Evolutionary conservation across 1,140 invertebrate species (phyloP), one percentile per base, ranked within the genome.

Genomic region (Magallana angulata): DNA sequence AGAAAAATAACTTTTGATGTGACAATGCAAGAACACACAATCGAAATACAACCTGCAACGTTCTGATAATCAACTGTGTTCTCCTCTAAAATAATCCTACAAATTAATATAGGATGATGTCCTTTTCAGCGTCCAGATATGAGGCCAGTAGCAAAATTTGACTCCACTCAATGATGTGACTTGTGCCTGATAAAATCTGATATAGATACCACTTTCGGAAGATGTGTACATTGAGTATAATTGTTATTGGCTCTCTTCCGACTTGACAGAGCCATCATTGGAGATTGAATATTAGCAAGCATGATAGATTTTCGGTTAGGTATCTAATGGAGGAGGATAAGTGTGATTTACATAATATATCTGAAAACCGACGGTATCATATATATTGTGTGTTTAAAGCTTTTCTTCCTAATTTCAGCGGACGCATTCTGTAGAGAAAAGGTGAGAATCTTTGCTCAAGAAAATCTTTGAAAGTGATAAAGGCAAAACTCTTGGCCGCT

Each of bases 181-280:
- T 36, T 30, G 18, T 18, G 24, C 30, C 4, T 30, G 68, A 76
- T 76, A 76, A 76, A 76, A 76, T 30, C 68, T 48, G 68, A 76
- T 36, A 76, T 76, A 76, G 68, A 76, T 11, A 76, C 68, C 68
- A 76, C 24, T 76, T 76, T 76, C 36, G 24, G 68, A 76, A 76
- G 68, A 76, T 36, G 24, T 16, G 14, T 36, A 12, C 18, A 30
- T 30, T 36, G 68, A 76, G 68, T 30, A 24, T 76, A 76, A 76
- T 76, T 76, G 68, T 76, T 76, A 18, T 76, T 76, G 68, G 24
- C 68, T 30, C 36, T 30, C 36, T 76, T 76, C 18, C 68, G 68
- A 12, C 11, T 76, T 76, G 68, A 76, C 68, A 76, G 68, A 48
- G 24, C 24, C 68, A 76, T 76, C 68, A 76, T 76, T 30, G 24